Base-by-base conservation (phyloP, 2,113 vertebrate species). In the Monopterus albus region DNA sequence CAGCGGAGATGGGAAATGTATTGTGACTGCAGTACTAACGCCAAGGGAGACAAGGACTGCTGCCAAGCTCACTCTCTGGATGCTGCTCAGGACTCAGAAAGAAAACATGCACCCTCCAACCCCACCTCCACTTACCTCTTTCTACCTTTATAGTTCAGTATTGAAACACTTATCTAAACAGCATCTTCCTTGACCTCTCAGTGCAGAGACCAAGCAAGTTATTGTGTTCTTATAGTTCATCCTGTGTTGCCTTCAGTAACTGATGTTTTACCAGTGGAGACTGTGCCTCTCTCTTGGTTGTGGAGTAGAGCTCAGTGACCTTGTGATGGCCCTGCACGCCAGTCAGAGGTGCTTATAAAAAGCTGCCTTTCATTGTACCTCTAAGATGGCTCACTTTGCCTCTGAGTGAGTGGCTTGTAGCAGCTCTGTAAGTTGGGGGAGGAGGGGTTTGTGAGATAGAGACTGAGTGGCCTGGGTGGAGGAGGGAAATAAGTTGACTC, bases 21-120 rank as follows among this genome's bases (percentile, higher is more conserved):
- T 88, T 88, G 91, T 90, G 88, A 89, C 87, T 86, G 82, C 69
- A 77, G 86, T 43, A 56, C 86, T 86, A 66, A 88, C 26, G 73
- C 86, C 86, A 75, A 84, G 79, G 83, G 87, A 92, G 83, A 77
- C 85, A 69, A 87, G 79, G 79, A 78, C 60, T 3, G 0, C 69
- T 86, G 88, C 87, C 90, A 85, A 73, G 86, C 70, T 67, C 15
- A 18, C 51, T 87, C 78, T 83, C 55, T 89, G 82, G 75, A 82
- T n/a, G 56, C 66, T 57, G 73, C 78, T 81, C 36, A 74, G 79
- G 75, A 82, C 86, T 75, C 53, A 52, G 66, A 51, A 75, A 74
- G 75, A 73, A 81, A 80, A 81, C 73, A 71, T 49, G 49, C 36
- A 28, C 49, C 62, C 65, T 50, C 53, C 42, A 39, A 45, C 63